These are phyloP conservation scores for Sarcophaga variegata DNA, from an alignment of 2,888 invertebrate species.

Conservation along the genomic window DNA sequence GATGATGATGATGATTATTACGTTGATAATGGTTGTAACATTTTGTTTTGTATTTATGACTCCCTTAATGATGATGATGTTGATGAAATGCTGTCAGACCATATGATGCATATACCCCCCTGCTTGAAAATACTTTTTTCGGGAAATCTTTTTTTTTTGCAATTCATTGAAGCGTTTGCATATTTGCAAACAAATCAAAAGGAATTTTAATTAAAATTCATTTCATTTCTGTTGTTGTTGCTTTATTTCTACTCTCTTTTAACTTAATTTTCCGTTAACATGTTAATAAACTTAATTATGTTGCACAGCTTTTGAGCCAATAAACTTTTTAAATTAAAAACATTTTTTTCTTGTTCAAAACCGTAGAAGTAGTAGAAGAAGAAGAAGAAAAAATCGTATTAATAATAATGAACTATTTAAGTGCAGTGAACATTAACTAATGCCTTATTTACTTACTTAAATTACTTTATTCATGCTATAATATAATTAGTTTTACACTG, in stretches of 20 bases:
- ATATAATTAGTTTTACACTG: conserved; percentile 7
- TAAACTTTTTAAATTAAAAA: conserved; percentile 45
- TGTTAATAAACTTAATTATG: conserved; percentile 57
- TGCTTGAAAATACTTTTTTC: background rate
- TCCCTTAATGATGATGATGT: conserved; percentile 46
- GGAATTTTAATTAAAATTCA: conserved; percentile 46
- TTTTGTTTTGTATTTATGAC: background rate
- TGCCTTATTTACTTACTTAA: background rate
- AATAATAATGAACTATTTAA: conserved; percentile 54
- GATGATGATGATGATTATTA: background rate
- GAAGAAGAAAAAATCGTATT: conserved; percentile 16
- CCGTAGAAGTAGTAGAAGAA: background rate
- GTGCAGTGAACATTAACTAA: conserved; percentile 33
- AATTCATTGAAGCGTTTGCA: conserved; percentile 43
- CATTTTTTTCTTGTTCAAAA: conserved; percentile 3
- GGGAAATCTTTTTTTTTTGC: conserved; percentile 7
- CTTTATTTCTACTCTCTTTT: background rate
- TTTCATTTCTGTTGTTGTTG: background rate
- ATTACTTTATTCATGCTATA: background rate
- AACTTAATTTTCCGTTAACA: background rate
- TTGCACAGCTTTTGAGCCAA: conserved; percentile 14
- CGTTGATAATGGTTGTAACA: background rate
- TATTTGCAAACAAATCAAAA: conserved; percentile 54
- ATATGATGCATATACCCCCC: conserved; percentile 22
- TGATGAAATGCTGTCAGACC: conserved; percentile 40